phyloP scores from a whole-genome alignment of 1,140 invertebrate species.

The Nasonia giraulti region DNA sequence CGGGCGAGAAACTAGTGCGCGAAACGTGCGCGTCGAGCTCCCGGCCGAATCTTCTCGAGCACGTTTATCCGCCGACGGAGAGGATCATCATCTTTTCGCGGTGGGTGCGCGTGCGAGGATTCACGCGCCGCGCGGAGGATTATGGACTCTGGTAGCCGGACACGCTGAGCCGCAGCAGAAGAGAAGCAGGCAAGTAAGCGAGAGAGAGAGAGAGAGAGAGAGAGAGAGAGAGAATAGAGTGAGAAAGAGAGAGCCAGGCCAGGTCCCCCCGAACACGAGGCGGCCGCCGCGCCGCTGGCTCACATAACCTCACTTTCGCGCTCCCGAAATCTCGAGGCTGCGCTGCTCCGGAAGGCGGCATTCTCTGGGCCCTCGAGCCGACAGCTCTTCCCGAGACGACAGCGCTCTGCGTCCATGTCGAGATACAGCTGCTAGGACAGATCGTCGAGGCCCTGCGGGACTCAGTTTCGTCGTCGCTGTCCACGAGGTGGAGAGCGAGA shows the following conservation, averaged over 20 bases:
- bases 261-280: conserved; percentile 7
- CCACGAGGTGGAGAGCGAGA: conserved; percentile 38
- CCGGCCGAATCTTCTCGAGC: conserved; percentile 15
- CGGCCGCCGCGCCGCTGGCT: conserved; percentile 27
- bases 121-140: conserved; percentile 19
- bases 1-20: conserved; percentile 5
- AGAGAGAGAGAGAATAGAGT: background rate
- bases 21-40: conserved; percentile 22
- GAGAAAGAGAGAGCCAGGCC: background rate
- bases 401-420: background rate
- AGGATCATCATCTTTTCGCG: conserved; percentile 17
- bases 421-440: background rate
- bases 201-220: background rate
- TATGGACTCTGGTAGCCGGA: conserved; percentile 35
- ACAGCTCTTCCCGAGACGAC: background rate
- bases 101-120: background rate
- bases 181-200: background rate
- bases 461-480: conserved; percentile 27
- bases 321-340: background rate
- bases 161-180: background rate
- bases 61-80: background rate
- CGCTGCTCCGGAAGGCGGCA: background rate
- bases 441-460: background rate
- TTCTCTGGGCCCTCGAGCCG: background rate
- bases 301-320: conserved; percentile 46